These are phyloP conservation scores for Myotis brandtii DNA, from an alignment of 2,113 vertebrate genomes.

Conservation along the genomic window DNA sequence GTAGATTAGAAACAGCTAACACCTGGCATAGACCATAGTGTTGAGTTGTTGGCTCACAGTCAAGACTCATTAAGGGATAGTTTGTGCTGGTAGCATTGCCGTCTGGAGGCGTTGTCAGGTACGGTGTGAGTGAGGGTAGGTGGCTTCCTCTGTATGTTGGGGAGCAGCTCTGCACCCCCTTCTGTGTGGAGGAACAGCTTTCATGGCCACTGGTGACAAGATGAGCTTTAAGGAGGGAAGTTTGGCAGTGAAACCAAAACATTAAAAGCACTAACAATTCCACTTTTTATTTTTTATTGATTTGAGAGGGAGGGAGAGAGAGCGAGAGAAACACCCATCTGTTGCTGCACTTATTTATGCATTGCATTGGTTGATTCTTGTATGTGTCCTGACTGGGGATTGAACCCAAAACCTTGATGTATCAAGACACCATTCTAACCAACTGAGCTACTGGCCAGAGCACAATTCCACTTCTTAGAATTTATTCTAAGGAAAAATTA, in stretches of 20 bases:
- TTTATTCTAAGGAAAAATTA: constrained; percentile 9
- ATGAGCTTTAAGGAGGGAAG: not conserved
- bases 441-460: not conserved
- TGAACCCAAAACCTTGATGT: not conserved
- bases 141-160: not conserved
- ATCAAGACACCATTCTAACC: not conserved
- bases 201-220: not conserved
- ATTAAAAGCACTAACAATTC: not conserved
- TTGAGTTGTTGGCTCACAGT: not conserved
- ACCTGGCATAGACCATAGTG: not conserved
- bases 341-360: not conserved
- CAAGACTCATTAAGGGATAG: not conserved
- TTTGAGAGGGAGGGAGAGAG: not conserved
- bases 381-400: not conserved
- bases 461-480: not conserved
- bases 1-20: not conserved
- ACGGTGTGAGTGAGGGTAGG: not conserved
- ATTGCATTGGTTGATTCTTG: not conserved
- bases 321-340: not conserved
- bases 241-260: not conserved
- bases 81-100: not conserved
- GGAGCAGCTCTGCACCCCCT: not conserved
- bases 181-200: not conserved
- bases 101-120: not conserved
- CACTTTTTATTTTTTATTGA: not conserved